Percentiles rank a stretch among this genome's conserved stretches.
phyloP scores from a whole-genome alignment of 2,797 vertebrate species.

The Moxostoma hubbsi region DNA sequence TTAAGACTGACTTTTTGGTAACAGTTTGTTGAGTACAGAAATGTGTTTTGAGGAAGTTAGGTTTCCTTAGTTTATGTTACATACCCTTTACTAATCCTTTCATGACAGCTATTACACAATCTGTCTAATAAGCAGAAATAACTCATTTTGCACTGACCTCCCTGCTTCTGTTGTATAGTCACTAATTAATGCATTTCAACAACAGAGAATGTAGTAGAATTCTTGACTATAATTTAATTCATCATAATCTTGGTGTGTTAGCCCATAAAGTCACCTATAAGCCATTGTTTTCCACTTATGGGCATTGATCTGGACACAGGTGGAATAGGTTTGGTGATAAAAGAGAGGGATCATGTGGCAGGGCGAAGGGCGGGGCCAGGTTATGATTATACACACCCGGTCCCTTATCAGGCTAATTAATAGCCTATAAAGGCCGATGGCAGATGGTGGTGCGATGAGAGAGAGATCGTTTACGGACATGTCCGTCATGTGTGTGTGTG shows the following conservation, averaged over 20 bases:
- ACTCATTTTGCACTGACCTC: slow-evolving; percentile 38
- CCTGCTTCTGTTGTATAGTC: slow-evolving; percentile 44
- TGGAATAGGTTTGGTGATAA: neutral
- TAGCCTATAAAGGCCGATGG: too few species aligned
- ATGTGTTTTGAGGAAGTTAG: slow-evolving; percentile 1
- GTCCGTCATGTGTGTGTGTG: too few species aligned
- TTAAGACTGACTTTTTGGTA: neutral
- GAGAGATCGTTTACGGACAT: too few species aligned
- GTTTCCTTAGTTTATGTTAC: slow-evolving; percentile 35
- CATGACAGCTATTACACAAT: slow-evolving; percentile 50
- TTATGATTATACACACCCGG: too few species aligned
- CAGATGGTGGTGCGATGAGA: too few species aligned
- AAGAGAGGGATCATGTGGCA: neutral
- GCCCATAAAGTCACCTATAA: neutral
- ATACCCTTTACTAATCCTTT: slow-evolving; percentile 17
- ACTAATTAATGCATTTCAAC: slow-evolving; percentile 57
- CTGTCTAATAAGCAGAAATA: slow-evolving; percentile 61
- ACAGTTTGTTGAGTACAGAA: slow-evolving; percentile 12
- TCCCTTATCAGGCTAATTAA: too few species aligned
- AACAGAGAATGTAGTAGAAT: slow-evolving; percentile 22
- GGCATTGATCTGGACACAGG: slow-evolving; percentile 8
- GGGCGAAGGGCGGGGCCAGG: too few species aligned
- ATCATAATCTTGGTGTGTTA: slow-evolving; percentile 3
- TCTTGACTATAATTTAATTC: neutral
- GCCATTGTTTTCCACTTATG: slow-evolving; percentile 23